Conservation (phyloP, 1,140 invertebrate species). For the Paralvinella palmiformis region DNA sequence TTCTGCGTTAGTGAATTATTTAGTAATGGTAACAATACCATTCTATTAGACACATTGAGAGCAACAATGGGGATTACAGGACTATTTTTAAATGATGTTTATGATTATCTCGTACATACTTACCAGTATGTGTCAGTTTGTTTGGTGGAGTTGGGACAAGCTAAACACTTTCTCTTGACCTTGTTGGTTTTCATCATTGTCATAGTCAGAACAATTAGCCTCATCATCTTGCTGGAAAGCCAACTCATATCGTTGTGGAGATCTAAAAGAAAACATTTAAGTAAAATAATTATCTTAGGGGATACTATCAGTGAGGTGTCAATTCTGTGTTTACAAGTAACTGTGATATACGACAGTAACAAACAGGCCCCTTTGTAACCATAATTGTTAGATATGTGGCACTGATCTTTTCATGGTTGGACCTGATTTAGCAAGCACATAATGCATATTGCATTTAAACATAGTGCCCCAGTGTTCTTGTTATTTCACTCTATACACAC, state of each 20-base stretch:
- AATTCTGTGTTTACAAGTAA: not conserved
- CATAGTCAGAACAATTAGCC: not conserved
- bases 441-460: not conserved
- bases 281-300: not conserved
- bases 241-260: conserved; percentile 1
- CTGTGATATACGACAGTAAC: conserved; percentile 1
- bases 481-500: conserved; percentile 3
- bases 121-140: not conserved
- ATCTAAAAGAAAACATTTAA: not conserved
- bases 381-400: not conserved
- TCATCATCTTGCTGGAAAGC: not conserved
- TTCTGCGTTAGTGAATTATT: too few species aligned
- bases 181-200: not conserved
- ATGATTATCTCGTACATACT: not conserved
- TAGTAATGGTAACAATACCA: too few species aligned
- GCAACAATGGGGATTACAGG: too few species aligned
- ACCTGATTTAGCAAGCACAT: not conserved
- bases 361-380: conserved; percentile 2
- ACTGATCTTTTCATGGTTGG: not conserved
- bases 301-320: too few species aligned
- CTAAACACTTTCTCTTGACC: not conserved
- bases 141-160: not conserved
- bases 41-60: too few species aligned
- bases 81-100: too few species aligned
- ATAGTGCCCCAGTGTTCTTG: too few species aligned